Conservation (phyloP, 2,113 vertebrate species). For the Eira barbara region DNA sequence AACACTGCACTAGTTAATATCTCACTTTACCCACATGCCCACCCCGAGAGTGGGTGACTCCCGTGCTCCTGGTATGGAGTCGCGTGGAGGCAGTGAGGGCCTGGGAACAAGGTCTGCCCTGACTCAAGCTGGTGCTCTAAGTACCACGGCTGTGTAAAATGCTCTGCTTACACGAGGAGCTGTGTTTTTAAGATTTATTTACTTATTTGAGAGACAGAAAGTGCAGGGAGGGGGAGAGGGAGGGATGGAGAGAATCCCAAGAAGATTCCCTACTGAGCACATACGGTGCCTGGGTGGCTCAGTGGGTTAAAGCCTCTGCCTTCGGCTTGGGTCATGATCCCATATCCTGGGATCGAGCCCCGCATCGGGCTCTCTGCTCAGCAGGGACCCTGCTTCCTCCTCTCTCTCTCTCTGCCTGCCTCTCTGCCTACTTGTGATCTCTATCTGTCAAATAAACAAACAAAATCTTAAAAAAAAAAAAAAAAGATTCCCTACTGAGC, state of each 20-base stretch:
- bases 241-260: not conserved
- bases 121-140: not conserved
- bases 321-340: too few species aligned
- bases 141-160: not conserved
- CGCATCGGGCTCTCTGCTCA: too few species aligned
- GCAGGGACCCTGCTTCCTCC: too few species aligned
- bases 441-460: too few species aligned
- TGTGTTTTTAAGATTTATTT: not conserved
- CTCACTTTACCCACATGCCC: not conserved
- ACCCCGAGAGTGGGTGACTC: not conserved
- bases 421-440: too few species aligned
- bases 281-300: too few species aligned
- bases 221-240: not conserved
- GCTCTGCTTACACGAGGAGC: not conserved
- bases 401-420: too few species aligned
- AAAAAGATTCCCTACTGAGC: not conserved
- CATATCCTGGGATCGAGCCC: too few species aligned
- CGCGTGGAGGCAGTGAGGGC: not conserved
- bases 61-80: not conserved
- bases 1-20: too few species aligned
- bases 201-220: not conserved
- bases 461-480: too few species aligned
- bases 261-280: not conserved
- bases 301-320: too few species aligned
- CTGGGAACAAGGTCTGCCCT: not conserved